Base-by-base conservation (phyloP, 2,113 vertebrate genomes). In the Hippopotamus amphibius region DNA sequence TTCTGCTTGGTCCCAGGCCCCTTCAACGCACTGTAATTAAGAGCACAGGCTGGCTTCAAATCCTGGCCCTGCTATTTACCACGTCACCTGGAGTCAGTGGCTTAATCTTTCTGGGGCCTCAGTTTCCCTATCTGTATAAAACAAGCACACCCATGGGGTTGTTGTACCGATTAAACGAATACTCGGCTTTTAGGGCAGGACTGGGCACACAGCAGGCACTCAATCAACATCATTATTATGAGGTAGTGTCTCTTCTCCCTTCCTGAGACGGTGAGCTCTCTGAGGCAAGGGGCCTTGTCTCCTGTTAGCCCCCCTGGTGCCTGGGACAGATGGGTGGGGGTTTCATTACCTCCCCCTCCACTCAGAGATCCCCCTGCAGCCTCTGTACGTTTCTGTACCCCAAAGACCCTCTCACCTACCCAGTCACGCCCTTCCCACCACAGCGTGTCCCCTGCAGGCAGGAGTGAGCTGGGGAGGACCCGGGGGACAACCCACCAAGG, bases 101-200 rank as follows among this genome's bases (percentile, higher is more conserved):
- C 43, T 9, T 69, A 74, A 63, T 21, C 63, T 63, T 87, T 7
- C 46, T 4, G 33, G 63, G 59, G 14, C 69, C 28, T 86, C 21
- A 0, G n/a, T 57, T 59, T 81, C 83, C 66, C 81, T 30, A 15
- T 71, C 28, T 48, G 17, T 16, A 48, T 55, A 85, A 57, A 57
- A 17, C 6, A 59, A 84, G 16, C 24, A 77, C 14, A 28, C 57
- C 6, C 28, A n/a, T 0, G 19, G 48, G 48, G n/a, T 7, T 2
- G 24, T 4, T 37, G 1, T 43, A 74, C 80, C 69, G 74, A 77
- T 21, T 11, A 41, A 71, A 24, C 1, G 17, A 37, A 53, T 19
- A 53, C 2, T 50, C 41, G 22, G 66, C 53, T 55, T 69, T 79
- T 37, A 50, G 55, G 46, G n/a, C 11, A 82, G 33, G 26, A 71